A percentile compares a stretch with the other conserved stretches of the same genome.
phyloP scores from a whole-genome alignment of 2,113 vertebrate species.

The Gymnorhina tibicen region DNA sequence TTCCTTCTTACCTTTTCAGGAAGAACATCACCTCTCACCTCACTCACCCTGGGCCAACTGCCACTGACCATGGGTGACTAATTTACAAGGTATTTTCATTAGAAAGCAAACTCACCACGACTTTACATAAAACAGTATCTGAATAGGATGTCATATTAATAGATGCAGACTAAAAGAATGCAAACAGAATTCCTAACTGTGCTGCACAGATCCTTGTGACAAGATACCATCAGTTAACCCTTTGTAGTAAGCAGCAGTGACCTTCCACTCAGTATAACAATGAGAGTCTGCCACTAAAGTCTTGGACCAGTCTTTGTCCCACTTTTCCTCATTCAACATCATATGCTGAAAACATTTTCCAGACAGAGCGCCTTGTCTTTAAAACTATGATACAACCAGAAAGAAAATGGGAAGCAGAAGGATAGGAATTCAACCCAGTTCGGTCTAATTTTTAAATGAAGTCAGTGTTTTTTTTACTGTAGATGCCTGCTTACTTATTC shows the following conservation, averaged over 20 bases:
- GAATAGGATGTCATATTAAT: neutral
- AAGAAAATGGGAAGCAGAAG: neutral
- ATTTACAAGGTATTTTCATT: neutral
- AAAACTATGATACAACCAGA: neutral
- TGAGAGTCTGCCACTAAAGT: neutral
- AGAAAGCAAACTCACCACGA: neutral
- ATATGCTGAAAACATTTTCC: neutral
- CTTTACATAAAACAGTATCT: conserved; percentile 19
- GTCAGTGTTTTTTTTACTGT: conserved; percentile 20
- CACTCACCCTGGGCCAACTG: neutral
- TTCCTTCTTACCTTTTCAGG: neutral
- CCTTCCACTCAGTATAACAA: neutral
- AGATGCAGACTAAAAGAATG: neutral
- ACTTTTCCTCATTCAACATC: neutral
- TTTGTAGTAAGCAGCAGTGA: neutral
- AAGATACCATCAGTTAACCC: neutral
- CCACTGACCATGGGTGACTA: neutral
- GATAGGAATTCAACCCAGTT: neutral
- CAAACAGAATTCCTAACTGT: conserved; percentile 1
- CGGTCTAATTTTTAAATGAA: conserved; percentile 41
- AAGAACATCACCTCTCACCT: neutral
- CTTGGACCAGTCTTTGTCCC: neutral
- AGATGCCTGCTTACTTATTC: conserved; percentile 72
- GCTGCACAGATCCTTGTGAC: neutral
- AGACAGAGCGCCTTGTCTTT: neutral